Evolutionary conservation across 2,113 vertebrate genomes (phyloP).

Genomic region (Tenrec ecaudatus): DNA sequence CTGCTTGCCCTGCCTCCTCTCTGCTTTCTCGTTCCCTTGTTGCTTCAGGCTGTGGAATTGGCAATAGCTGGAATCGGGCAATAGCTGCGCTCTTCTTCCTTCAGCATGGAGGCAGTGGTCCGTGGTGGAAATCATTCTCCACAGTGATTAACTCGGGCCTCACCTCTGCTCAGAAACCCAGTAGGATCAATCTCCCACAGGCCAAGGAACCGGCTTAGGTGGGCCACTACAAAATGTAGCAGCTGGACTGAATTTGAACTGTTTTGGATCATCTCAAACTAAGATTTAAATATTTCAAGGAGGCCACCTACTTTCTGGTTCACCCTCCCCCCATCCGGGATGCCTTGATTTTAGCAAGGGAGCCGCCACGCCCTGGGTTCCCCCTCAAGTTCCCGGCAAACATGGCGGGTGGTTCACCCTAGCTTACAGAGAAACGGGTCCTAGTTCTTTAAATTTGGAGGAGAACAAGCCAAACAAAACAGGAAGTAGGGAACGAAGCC

Average conservation of each 20-base stretch:
- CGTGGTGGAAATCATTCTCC: not conserved
- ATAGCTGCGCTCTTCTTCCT: not conserved
- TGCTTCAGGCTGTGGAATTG: rapidly evolving
- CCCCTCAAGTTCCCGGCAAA: not conserved
- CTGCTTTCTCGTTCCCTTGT: not conserved
- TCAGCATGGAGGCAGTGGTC: not conserved
- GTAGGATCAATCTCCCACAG: not conserved
- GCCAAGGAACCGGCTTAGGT: rapidly evolving
- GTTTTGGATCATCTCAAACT: not conserved
- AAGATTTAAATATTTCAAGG: not conserved
- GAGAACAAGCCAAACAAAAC: not conserved
- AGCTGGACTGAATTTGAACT: not conserved
- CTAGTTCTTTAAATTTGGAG: not conserved
- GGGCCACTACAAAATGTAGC: rapidly evolving
- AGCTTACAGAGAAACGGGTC: not conserved
- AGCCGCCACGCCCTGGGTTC: not conserved
- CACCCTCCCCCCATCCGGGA: not conserved
- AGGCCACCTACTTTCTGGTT: rapidly evolving
- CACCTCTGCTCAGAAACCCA: not conserved
- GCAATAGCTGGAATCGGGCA: rapidly evolving
- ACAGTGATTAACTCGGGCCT: not conserved
- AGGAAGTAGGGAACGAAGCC: not conserved
- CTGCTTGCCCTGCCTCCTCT: not conserved
- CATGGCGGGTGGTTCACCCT: not conserved
- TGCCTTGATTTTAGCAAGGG: not conserved